These are phyloP conservation scores for Anas acuta DNA, from an alignment of 2,797 vertebrate genomes.

Conservation along the genomic window DNA sequence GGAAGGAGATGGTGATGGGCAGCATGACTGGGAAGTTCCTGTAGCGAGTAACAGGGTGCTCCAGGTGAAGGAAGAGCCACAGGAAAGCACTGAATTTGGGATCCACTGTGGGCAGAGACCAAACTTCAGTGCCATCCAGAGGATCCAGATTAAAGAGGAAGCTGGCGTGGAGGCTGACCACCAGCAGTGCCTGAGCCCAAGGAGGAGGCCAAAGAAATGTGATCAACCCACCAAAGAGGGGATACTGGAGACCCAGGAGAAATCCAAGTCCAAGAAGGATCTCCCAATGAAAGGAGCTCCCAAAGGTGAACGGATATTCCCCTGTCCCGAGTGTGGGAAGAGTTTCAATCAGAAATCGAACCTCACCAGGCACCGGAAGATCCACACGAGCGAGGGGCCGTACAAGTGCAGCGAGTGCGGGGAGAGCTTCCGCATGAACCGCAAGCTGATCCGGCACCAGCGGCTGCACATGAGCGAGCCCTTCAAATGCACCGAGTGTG, in stretches of 20 bases:
- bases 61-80: not conserved
- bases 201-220: not conserved
- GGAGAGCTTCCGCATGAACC: conserved; percentile 39
- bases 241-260: not conserved
- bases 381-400: not conserved
- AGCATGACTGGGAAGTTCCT: not conserved
- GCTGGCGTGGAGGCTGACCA: not conserved
- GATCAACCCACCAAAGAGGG: not conserved
- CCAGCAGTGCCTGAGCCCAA: not conserved
- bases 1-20: not conserved
- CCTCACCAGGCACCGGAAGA: conserved; percentile 48
- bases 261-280: not conserved
- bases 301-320: not conserved
- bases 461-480: conserved; percentile 1
- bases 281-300: not conserved
- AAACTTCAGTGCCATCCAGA: not conserved
- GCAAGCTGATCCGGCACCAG: conserved; percentile 18
- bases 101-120: not conserved
- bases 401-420: not conserved
- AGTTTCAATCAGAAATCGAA: conserved; percentile 52
- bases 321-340: conserved; percentile 2
- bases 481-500: not conserved
- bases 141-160: conserved; percentile 10
- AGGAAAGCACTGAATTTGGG: not conserved
- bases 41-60: not conserved